These are phyloP conservation scores for Diprion similis DNA, from an alignment of 1,140 invertebrate genomes.

Conservation along the genomic window DNA sequence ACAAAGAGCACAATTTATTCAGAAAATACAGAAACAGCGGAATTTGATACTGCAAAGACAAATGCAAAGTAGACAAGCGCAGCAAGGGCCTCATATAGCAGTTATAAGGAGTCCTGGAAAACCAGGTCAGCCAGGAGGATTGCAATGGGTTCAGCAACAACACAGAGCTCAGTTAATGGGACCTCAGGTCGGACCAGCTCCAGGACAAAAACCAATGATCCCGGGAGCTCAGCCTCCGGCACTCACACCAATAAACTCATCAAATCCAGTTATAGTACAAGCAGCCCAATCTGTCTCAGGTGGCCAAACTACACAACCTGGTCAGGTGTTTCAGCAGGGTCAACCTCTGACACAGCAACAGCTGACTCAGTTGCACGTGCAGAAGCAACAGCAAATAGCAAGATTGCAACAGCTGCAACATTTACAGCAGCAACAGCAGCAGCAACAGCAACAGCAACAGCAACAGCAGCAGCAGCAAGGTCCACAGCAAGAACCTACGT, in stretches of 20 bases:
- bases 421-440: conserved; percentile 37
- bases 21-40: conserved; percentile 75
- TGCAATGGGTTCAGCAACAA: conserved; percentile 62
- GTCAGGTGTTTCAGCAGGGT: conserved; percentile 49
- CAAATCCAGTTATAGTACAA: conserved; percentile 56
- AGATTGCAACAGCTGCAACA: conserved; percentile 47
- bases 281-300: conserved; percentile 41
- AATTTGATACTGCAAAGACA: conserved; percentile 65
- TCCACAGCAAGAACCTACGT: conserved; percentile 46
- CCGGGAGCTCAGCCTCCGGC: conserved; percentile 56
- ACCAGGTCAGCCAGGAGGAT: conserved; percentile 56
- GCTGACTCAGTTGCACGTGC: conserved; percentile 54
- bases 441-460: conserved; percentile 43
- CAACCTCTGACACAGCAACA: conserved; percentile 52
- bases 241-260: conserved; percentile 54
- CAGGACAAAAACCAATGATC: conserved; percentile 53
- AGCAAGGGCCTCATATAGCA: conserved; percentile 62
- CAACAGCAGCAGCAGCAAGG: conserved; percentile 39
- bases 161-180: conserved; percentile 58
- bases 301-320: conserved; percentile 41
- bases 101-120: conserved; percentile 61
- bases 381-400: conserved; percentile 64
- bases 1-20: conserved; percentile 78
- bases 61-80: conserved; percentile 61
- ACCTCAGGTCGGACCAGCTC: conserved; percentile 47